Base-by-base conservation (phyloP, 2,888 invertebrate genomes). In the Drosophila koepferae region DNA sequence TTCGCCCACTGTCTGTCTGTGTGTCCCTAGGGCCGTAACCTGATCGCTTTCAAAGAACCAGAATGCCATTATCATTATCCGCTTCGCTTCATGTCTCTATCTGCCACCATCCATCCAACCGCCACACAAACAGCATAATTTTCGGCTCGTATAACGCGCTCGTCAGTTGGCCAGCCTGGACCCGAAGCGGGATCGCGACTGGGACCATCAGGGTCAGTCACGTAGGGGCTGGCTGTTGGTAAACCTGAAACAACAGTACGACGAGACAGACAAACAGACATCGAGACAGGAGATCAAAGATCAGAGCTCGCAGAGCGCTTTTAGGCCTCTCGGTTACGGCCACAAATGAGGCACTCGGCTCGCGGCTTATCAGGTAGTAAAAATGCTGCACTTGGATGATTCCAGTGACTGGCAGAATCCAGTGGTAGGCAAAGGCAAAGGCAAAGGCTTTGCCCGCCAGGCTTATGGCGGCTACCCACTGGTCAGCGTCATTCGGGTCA, bases 31-130 rank as follows among this genome's bases (percentile, higher is more conserved):
- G 83, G 69, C 56, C 58, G 89, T 89, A 89, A 89, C 84, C 81
- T 84, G 89, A 86, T 89, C 86, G 75, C 77, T 67, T 83, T 79
- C 84, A 79, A 61, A 86, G 76, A 80, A 85, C 83, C 87, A 69
- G 80, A 87, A 85, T 85, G 82, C 83, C 88, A 84, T 84, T 84
- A 86, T 89, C 89, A 86, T 86, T 89, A 89, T 86, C 89, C 81
- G 84, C 84, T 77, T 82, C 77, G 81, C 56, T 84, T 86, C 86
- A 85, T 85, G 89, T 85, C 89, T 86, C 83, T 85, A 88, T 85
- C 89, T 78, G 74, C 78, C 81, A 83, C 72, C 56, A 60, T 16
- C 16, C 56, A 60, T 16, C 16, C 48, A 48, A 18, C 49, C 49
- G 70, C 63, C 63, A 73, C 63, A 77, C 71, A 69, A 67, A 78